Percentiles rank a stretch among this genome's conserved stretches.
Conservation (phyloP, 2,113 vertebrate genomes). For the Myotis davidii region DNA sequence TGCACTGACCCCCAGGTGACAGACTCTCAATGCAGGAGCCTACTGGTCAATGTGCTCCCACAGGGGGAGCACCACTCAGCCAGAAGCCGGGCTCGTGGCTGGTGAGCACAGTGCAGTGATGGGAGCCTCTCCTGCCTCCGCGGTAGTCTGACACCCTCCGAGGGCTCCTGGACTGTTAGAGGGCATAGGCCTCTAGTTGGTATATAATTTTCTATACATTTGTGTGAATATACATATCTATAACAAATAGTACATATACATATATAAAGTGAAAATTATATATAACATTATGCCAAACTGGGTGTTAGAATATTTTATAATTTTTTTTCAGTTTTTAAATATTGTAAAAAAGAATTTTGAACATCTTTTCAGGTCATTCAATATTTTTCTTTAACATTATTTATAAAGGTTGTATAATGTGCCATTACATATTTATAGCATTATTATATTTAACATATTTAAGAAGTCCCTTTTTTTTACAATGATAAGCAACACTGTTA, state of each 20-base stretch:
- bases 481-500: neutral
- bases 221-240: neutral
- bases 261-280: neutral
- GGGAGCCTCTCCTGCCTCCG: too few relatives aligned
- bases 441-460: neutral
- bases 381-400: conserved; percentile 9
- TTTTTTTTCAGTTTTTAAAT: conserved; percentile 18
- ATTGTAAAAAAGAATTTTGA: neutral
- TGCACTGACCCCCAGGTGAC: too few relatives aligned
- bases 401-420: neutral
- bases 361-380: neutral
- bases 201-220: neutral
- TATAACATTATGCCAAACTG: neutral
- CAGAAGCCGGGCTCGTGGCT: too few relatives aligned
- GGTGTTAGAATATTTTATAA: neutral
- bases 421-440: neutral
- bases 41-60: too few relatives aligned
- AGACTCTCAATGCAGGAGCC: too few relatives aligned
- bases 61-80: too few relatives aligned
- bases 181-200: too few relatives aligned
- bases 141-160: too few relatives aligned
- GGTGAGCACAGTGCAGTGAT: too few relatives aligned
- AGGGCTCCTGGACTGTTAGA: too few relatives aligned
- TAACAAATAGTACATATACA: neutral
- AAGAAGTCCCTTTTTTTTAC: neutral